phyloP scores from a whole-genome alignment of 2,113 vertebrate species.

The Crypturellus undulatus region DNA sequence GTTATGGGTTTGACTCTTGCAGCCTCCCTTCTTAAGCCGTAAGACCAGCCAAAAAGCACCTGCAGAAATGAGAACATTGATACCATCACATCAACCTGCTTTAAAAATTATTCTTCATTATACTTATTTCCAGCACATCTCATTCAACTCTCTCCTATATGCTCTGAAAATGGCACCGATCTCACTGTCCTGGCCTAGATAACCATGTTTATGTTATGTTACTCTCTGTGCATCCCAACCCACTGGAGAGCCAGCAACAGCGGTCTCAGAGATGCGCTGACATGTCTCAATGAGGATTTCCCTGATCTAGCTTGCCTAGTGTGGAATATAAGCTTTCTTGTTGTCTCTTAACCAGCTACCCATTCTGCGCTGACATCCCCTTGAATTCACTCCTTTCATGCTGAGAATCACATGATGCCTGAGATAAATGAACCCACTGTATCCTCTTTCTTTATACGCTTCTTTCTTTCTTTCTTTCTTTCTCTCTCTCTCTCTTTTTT shows the following conservation, averaged over 20 bases:
- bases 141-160: neutral
- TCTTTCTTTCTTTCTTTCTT: fast-evolving
- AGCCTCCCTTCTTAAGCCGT: neutral
- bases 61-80: neutral
- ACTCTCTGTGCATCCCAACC: neutral
- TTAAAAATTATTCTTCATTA: neutral
- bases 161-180: neutral
- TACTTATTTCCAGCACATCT: neutral
- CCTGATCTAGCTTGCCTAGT: neutral
- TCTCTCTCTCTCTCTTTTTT: fast-evolving
- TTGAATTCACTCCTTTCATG: neutral
- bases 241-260: neutral
- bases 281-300: neutral
- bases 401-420: neutral
- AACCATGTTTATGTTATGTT: neutral
- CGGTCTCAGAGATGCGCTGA: neutral
- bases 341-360: neutral
- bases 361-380: neutral
- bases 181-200: neutral
- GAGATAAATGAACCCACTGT: neutral
- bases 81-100: neutral
- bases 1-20: neutral
- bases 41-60: neutral
- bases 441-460: neutral
- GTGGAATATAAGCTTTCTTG: neutral